Percentiles rank a stretch among this genome's conserved stretches.
Evolutionary conservation across 2,888 invertebrate species (phyloP).

Genomic region (Gisinianus flammeolus): DNA sequence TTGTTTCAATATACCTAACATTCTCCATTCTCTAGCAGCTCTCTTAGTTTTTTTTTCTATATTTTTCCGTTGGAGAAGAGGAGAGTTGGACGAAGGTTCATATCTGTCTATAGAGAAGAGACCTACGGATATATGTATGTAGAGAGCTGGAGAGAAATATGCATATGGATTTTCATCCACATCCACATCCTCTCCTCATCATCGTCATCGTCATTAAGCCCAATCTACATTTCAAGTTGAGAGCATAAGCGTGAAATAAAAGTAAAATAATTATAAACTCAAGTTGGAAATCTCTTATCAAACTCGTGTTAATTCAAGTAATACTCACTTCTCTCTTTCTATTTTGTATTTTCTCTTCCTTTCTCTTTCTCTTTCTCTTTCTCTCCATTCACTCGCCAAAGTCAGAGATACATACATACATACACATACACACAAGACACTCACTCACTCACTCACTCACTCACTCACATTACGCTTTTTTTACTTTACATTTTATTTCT

Average conservation of each 20-base stretch:
- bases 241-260: constrained; percentile 35
- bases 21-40: neutral
- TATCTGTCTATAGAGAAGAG: neutral
- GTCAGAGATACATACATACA: neutral
- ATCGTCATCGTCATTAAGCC: neutral
- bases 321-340: no score
- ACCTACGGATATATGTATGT: neutral
- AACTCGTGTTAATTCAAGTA: constrained; percentile 31
- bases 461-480: no score
- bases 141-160: no score
- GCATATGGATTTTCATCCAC: neutral
- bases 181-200: neutral
- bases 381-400: neutral
- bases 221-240: constrained; percentile 27
- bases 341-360: neutral
- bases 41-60: neutral
- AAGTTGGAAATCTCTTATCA: constrained; percentile 37
- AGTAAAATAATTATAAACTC: constrained; percentile 34
- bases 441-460: no score
- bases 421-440: no score
- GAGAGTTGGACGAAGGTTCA: neutral
- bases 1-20: neutral
- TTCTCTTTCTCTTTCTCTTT: neutral
- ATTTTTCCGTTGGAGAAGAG: neutral
- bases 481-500: no score